phyloP scores from a whole-genome alignment of 2,797 vertebrate genomes.

The Spizella passerina region DNA sequence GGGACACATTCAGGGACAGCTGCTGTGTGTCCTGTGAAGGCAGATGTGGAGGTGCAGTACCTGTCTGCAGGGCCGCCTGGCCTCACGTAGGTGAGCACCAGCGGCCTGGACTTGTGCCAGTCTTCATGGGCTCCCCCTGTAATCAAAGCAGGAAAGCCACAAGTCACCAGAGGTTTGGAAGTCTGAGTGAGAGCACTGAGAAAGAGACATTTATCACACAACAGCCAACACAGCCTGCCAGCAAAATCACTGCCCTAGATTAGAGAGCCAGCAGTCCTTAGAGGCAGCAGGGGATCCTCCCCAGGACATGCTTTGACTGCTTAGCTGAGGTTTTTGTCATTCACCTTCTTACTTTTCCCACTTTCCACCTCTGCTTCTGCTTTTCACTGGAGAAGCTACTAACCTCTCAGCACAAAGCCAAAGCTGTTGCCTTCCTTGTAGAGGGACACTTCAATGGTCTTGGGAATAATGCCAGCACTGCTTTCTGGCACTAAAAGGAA shows the following conservation, averaged over 20 bases:
- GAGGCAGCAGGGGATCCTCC: background rate
- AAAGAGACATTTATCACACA: background rate
- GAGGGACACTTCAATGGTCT: conserved; percentile 94
- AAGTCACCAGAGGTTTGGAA: background rate
- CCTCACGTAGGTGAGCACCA: conserved; percentile 92
- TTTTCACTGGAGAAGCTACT: conserved; percentile 26
- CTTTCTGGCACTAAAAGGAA: conserved; percentile 86
- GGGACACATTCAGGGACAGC: background rate
- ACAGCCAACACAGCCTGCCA: background rate
- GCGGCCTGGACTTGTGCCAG: conserved; percentile 90
- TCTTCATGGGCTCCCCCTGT: conserved; percentile 94
- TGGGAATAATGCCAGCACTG: conserved; percentile 89
- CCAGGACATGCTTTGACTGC: background rate
- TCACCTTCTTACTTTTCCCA: background rate
- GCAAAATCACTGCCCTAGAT: background rate
- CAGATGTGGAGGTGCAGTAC: conserved; percentile 66
- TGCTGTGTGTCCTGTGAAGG: background rate
- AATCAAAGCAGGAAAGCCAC: background rate
- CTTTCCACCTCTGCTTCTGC: background rate
- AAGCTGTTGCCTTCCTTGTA: conserved; percentile 96
- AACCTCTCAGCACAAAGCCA: conserved; percentile 96
- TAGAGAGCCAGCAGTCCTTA: background rate
- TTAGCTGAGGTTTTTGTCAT: background rate
- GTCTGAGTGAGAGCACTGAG: background rate
- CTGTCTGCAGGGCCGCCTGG: conserved; percentile 96